A percentile compares a stretch with the other conserved stretches of the same genome.
Conservation (phyloP, 2,888 invertebrate genomes). For the Heteromyza rotundicornis region DNA sequence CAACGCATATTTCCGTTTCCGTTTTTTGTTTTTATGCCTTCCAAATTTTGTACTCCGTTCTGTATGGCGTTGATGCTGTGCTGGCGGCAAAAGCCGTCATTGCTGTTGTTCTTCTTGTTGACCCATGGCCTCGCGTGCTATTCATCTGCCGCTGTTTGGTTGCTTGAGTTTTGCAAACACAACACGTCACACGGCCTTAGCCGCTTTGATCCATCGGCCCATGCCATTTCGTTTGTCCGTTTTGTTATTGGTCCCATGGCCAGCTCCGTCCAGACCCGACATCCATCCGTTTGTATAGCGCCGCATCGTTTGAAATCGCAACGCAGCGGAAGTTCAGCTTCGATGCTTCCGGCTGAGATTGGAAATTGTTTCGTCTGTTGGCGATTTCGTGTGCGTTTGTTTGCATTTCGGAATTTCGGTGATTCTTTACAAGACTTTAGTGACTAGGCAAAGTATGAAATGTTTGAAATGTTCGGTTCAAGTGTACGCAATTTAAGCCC, state of each 20-base stretch:
- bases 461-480: no score
- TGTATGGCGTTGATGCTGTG: neutral
- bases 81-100: neutral
- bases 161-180: no score
- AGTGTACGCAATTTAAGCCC: no score
- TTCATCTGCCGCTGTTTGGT: neutral
- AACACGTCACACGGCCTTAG: no score
- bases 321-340: neutral
- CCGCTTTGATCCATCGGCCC: neutral
- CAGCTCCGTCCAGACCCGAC: no score
- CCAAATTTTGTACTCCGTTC: no score
- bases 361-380: constrained; percentile 27
- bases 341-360: constrained; percentile 29
- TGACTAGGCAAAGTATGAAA: no score
- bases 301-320: neutral
- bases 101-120: constrained; percentile 4
- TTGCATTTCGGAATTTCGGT: neutral
- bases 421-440: no score
- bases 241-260: neutral
- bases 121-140: neutral
- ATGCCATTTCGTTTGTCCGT: no score
- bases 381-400: constrained; percentile 15
- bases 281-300: neutral
- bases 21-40: constrained; percentile 19
- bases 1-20: neutral